Percentiles rank a stretch among this genome's conserved stretches.
These are phyloP conservation scores for Escarpia spicata DNA, from an alignment of 2,888 invertebrate species.

Conservation along the genomic window DNA sequence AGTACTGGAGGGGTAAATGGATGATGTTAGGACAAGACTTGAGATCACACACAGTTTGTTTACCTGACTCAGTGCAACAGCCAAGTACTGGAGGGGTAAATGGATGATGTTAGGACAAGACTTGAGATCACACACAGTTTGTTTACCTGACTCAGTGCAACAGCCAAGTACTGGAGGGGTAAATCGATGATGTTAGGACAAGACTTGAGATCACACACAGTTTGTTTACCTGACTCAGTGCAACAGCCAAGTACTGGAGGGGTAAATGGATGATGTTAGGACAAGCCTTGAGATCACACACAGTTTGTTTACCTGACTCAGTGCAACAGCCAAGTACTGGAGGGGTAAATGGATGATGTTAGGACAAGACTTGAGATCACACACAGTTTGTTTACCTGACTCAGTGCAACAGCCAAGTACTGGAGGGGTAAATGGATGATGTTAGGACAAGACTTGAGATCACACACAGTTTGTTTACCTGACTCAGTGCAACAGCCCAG, in stretches of 20 bases:
- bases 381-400: conserved; percentile 35
- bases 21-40: conserved; percentile 43
- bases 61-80: conserved; percentile 39
- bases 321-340: conserved; percentile 19
- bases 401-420: conserved; percentile 41
- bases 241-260: conserved; percentile 39
- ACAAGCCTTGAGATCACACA: conserved; percentile 33
- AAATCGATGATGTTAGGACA: conserved; percentile 41
- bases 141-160: conserved; percentile 36
- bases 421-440: conserved; percentile 27
- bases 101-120: conserved; percentile 42
- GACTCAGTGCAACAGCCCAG: conserved; percentile 41
- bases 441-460: conserved; percentile 42
- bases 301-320: too few relatives aligned
- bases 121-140: conserved; percentile 37
- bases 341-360: conserved; percentile 35
- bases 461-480: conserved; percentile 27
- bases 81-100: conserved; percentile 33
- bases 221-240: conserved; percentile 34
- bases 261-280: conserved; percentile 38
- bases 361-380: conserved; percentile 41
- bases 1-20: conserved; percentile 14
- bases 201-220: conserved; percentile 39
- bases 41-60: conserved; percentile 35
- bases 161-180: conserved; percentile 37